Evolutionary conservation across 2,113 vertebrate species (phyloP), one percentile per base, ranked within the genome.

Genomic region (Hylia prasina): DNA sequence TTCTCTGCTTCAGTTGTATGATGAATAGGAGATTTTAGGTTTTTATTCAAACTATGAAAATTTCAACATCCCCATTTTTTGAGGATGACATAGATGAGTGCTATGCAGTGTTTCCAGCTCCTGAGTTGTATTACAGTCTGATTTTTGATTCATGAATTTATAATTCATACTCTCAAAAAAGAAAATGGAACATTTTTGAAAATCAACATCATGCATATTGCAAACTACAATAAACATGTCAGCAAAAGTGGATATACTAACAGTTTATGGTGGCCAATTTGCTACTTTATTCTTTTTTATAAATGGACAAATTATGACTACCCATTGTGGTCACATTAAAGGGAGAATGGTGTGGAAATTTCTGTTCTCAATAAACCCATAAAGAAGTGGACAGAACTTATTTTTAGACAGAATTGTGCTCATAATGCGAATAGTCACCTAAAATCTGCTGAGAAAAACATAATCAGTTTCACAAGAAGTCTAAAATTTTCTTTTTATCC

Each of bases 391-490:
- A 94, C 88, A 77, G 11, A 42, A 68, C 85, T 95, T 92, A 96
- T 95, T 97, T 96, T 96, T 93, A 96, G 93, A 75, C 64, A 86
- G 76, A 92, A 71, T 68, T 73, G 73, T 93, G 82, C 93, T 96
- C 96, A 60, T 81, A 93, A 95, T 93, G 69, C 89, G 91, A 96
- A 73, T 39, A 95, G 71, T 80, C 88, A 97, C 95, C 96, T 97
- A 95, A 96, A 97, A 93, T 93, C 83, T 96, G 88, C 86, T 95
- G 92, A 97, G 87, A 95, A 91, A 77, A 95, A 85, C 93, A 75
- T 66, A 93, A 94, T 81, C 48, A 56, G 90, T 95, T 97, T 97
- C 86, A 90, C 86, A 96, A 96, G 86, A 92, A 69, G 82, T 53
- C 81, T 75, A 64, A 92, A 81, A 60, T 89, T 61, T 89, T 96